Conservation (phyloP, 2,113 vertebrate genomes). For the Tympanuchus pallidicinctus region DNA sequence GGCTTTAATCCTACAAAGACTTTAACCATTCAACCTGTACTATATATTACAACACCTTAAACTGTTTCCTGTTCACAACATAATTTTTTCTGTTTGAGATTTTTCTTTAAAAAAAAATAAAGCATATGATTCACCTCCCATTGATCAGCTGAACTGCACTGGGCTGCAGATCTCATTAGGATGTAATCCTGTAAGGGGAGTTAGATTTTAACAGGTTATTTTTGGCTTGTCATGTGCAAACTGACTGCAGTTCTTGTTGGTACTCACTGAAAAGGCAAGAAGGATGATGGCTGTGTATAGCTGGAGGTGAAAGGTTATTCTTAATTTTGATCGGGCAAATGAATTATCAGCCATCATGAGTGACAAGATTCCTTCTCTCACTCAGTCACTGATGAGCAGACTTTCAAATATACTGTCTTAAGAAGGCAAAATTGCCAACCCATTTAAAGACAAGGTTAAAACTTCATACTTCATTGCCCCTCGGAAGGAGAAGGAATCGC, state of each 20-base stretch:
- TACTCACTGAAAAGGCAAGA: conserved; percentile 28
- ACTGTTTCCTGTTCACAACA: not conserved
- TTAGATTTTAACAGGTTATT: conserved; percentile 62
- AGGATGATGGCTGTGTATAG: conserved; percentile 31
- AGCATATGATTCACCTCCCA: conserved; percentile 48
- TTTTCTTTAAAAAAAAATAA: conserved; percentile 16
- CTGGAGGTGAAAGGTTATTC: conserved; percentile 56
- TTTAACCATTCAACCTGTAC: not conserved
- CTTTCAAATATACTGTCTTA: not conserved
- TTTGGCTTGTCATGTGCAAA: conserved; percentile 52
- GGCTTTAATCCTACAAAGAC: conserved; percentile 12
- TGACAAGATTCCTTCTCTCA: conserved; percentile 49
- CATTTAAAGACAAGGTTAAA: conserved; percentile 37
- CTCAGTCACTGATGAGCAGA: conserved; percentile 23
- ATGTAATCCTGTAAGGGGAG: conserved; percentile 47
- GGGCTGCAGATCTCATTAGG: conserved; percentile 14
- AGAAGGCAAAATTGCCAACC: conserved; percentile 9
- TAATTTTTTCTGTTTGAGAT: not conserved
- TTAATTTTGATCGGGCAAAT: conserved; percentile 51
- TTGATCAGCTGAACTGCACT: conserved; percentile 58
- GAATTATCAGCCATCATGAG: conserved; percentile 30
- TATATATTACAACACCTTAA: not conserved
- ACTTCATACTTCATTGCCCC: not conserved
- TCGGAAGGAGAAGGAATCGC: not conserved
- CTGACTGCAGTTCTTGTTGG: conserved; percentile 41